Conservation (phyloP, 2,888 invertebrate species). For the Lepeophtheirus nordmannii region DNA sequence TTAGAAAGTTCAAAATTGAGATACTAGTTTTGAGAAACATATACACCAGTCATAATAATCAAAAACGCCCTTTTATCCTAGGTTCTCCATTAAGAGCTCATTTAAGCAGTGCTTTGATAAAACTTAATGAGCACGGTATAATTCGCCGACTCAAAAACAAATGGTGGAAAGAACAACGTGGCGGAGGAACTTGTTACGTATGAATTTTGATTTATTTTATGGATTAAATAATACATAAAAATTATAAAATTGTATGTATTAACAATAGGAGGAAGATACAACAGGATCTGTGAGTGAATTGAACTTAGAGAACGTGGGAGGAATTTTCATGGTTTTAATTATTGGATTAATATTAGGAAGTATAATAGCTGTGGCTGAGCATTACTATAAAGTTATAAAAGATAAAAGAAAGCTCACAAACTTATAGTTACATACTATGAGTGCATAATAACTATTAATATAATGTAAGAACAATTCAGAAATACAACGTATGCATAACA, state of each 20-base stretch:
- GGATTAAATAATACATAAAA: background rate
- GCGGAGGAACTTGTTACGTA: constrained; percentile 29
- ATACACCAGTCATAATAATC: background rate
- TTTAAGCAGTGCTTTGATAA: constrained; percentile 36
- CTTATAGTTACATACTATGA: background rate
- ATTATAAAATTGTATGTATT: constrained; percentile 25
- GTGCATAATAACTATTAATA: background rate
- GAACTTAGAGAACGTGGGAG: constrained; percentile 83
- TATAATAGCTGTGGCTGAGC: constrained; percentile 54
- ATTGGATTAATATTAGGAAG: constrained; percentile 55
- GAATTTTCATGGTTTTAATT: constrained; percentile 86
- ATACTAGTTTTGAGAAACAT: too few species aligned
- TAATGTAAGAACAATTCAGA: background rate
- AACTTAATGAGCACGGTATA: constrained; percentile 38
- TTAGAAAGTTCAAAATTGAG: too few species aligned
- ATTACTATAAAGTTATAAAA: background rate
- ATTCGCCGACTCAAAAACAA: constrained; percentile 38
- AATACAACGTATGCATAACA: background rate
- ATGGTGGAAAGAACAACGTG: constrained; percentile 37
- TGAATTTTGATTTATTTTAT: constrained; percentile 19
- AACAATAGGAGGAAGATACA: constrained; percentile 33
- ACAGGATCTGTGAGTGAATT: constrained; percentile 38
- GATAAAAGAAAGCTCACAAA: background rate
- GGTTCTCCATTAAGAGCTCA: constrained; percentile 32
- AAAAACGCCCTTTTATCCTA: background rate